phyloP scores from a whole-genome alignment of 2,888 invertebrate genomes.

The Nomada flava region DNA sequence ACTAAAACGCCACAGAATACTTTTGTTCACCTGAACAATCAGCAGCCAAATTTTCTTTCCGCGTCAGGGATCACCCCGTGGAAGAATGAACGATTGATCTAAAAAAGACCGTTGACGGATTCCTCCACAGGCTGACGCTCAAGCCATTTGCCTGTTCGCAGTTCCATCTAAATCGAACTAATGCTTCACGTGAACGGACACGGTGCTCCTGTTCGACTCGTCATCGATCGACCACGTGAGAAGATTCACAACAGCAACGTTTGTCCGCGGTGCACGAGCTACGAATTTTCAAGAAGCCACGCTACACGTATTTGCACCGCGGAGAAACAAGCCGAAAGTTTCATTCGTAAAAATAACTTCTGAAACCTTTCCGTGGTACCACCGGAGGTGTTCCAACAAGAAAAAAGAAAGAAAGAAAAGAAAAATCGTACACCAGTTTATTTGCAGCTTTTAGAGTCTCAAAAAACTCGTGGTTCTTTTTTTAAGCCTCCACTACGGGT shows the following conservation, averaged over 20 bases:
- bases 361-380: neutral
- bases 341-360: constrained; percentile 20
- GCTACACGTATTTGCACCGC: neutral
- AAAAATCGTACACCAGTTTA: no score
- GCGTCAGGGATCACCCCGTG: neutral
- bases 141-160: neutral
- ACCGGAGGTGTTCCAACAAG: neutral
- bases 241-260: neutral
- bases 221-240: constrained; percentile 6
- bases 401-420: no score
- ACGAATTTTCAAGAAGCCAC: neutral
- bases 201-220: neutral
- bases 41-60: no score
- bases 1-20: no score
- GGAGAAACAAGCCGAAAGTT: neutral
- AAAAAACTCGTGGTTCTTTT: neutral
- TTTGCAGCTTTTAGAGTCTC: neutral
- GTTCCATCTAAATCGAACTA: constrained; percentile 6
- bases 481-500: neutral
- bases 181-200: neutral
- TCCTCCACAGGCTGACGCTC: neutral
- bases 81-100: neutral
- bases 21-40: no score
- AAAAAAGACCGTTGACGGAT: neutral
- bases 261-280: neutral